Percentiles rank a stretch among this genome's conserved stretches.
phyloP scores from a whole-genome alignment of 2,797 vertebrate genomes.

The Pantherophis vulpinus region DNA sequence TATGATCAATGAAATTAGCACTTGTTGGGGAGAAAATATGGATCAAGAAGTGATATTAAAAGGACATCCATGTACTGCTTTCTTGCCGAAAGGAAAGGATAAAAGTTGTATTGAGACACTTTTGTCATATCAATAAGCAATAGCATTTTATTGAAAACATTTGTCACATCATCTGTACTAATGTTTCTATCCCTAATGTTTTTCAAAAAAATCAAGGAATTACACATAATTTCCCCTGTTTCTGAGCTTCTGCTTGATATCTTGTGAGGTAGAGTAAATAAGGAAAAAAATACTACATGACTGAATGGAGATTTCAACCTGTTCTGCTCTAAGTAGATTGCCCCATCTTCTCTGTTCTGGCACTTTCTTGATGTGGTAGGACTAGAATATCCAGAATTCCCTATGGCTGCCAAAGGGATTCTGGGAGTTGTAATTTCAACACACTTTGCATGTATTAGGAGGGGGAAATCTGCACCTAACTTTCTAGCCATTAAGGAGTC shows the following conservation, averaged over 20 bases:
- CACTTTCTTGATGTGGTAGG: background rate
- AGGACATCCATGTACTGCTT: background rate
- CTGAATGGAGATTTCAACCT: background rate
- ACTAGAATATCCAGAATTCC: background rate
- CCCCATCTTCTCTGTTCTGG: background rate
- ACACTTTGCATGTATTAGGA: background rate
- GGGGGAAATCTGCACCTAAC: background rate
- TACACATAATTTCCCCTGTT: background rate
- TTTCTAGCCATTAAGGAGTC: background rate
- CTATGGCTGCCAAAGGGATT: background rate
- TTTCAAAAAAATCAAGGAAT: background rate
- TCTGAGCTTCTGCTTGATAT: background rate
- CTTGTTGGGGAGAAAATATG: background rate
- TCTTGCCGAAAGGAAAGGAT: background rate
- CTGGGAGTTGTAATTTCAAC: background rate
- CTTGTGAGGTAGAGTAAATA: background rate
- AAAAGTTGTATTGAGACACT: background rate
- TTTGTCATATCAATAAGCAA: background rate
- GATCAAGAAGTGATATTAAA: background rate
- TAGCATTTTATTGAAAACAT: background rate
- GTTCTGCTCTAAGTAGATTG: background rate
- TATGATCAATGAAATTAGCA: background rate
- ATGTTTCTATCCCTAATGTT: background rate
- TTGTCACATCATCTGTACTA: background rate
- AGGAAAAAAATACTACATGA: background rate